Percentiles rank a stretch among this genome's conserved stretches.
These are phyloP conservation scores for Syrmaticus mikado DNA, from an alignment of 2,113 vertebrate genomes.

Conservation along the genomic window DNA sequence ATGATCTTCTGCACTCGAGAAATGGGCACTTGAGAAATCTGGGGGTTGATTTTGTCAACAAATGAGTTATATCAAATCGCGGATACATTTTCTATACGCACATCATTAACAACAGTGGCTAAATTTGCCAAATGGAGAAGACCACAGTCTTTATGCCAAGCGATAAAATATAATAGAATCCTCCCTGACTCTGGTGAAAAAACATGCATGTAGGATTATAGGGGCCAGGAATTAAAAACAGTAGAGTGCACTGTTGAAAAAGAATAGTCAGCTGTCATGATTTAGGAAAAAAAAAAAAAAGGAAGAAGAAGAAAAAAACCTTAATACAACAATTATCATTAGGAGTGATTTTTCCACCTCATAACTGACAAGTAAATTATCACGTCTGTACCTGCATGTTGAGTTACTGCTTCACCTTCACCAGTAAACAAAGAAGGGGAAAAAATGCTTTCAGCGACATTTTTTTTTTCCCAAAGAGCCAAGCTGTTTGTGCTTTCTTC, in stretches of 20 bases:
- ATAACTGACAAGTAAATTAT: constrained; percentile 51
- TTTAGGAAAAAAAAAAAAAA: neutral
- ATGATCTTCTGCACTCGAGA: neutral
- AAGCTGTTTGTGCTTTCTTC: constrained; percentile 34
- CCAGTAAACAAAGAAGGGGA: constrained; percentile 12
- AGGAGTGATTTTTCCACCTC: constrained; percentile 48
- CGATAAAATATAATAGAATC: neutral
- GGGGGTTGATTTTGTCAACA: neutral
- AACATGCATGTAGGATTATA: neutral
- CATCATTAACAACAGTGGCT: neutral
- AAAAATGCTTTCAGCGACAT: constrained; percentile 47
- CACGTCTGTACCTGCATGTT: constrained; percentile 55
- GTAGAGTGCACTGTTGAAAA: constrained; percentile 51
- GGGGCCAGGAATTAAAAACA: constrained; percentile 26
- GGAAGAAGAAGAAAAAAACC: neutral
- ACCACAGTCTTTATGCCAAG: neutral
- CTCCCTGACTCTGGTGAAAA: neutral
- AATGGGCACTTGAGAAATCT: neutral
- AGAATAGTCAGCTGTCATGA: constrained; percentile 29
- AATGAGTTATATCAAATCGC: neutral
- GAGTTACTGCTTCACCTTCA: constrained; percentile 57
- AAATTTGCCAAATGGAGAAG: neutral
- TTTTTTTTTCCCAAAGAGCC: constrained; percentile 29
- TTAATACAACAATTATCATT: constrained; percentile 53
- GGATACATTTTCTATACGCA: neutral